phyloP scores from a whole-genome alignment of 1,140 invertebrate genomes.

The Macrobrachium rosenbergii region DNA sequence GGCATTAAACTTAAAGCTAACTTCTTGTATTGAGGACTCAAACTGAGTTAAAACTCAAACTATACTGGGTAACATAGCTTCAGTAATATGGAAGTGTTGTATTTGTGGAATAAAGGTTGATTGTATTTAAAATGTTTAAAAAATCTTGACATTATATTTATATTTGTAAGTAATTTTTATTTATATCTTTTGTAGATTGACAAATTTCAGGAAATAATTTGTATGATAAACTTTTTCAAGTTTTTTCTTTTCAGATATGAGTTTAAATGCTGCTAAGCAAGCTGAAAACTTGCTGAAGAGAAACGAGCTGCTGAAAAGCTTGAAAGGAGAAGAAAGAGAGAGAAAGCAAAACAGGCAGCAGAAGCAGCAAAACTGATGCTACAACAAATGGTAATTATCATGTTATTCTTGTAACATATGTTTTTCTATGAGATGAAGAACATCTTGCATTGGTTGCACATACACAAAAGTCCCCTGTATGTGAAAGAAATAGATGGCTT shows the following conservation, averaged over 20 bases:
- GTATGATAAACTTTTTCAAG: not conserved
- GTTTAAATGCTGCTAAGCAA: conserved; percentile 52
- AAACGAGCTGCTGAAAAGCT: conserved; percentile 46
- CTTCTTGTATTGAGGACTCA: no score
- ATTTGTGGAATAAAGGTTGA: no score
- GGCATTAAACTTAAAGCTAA: no score
- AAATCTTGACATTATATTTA: no score
- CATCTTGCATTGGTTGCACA: no score
- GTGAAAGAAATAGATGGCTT: no score
- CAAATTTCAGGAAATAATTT: not conserved
- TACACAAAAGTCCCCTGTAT: no score
- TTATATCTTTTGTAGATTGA: not conserved
- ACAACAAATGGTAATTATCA: conserved; percentile 33
- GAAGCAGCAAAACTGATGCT: conserved; percentile 68
- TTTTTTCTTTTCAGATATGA: conserved; percentile 24
- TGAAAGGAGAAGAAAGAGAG: conserved; percentile 46
- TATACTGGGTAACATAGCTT: no score
- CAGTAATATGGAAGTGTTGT: no score
- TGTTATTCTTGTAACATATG: not conserved
- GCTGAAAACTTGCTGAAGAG: conserved; percentile 50
- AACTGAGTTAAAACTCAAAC: no score
- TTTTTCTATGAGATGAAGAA: not conserved
- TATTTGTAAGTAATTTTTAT: no score
- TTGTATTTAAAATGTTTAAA: no score
- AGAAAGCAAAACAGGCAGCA: conserved; percentile 65